phyloP scores from a whole-genome alignment of 2,888 invertebrate species.

The Galeopsomyia nigrocyanea region DNA sequence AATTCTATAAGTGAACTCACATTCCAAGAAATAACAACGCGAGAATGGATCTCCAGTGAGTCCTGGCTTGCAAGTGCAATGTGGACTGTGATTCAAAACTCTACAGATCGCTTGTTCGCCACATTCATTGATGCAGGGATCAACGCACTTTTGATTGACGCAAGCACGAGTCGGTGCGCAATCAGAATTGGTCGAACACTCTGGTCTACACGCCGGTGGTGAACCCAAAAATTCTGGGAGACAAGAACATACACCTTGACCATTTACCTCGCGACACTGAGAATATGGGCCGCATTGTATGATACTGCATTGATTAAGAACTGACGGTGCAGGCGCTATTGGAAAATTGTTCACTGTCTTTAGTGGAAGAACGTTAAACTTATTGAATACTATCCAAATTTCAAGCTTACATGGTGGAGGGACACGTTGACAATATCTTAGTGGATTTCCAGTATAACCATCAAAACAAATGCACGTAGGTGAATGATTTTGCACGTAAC shows the following conservation, averaged over 20 bases:
- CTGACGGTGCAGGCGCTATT: conserved; percentile 73
- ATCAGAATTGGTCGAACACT: conserved; percentile 87
- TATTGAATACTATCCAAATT: neutral
- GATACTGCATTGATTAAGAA: conserved; percentile 78
- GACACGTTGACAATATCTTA: conserved; percentile 71
- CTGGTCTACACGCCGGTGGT: conserved; percentile 84
- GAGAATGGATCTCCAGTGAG: conserved; percentile 84
- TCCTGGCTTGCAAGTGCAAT: conserved; percentile 73
- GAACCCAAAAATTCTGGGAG: conserved; percentile 81
- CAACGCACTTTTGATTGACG: conserved; percentile 81
- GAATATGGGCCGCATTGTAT: conserved; percentile 83
- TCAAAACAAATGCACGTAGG: conserved; percentile 69
- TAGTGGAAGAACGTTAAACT: neutral
- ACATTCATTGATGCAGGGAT: conserved; percentile 70
- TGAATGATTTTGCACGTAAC: conserved; percentile 69
- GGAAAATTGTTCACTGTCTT: conserved; percentile 1
- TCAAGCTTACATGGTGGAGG: conserved; percentile 76
- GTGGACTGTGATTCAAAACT: conserved; percentile 68
- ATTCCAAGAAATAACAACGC: conserved; percentile 73
- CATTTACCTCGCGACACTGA: conserved; percentile 82
- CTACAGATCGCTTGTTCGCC: conserved; percentile 69
- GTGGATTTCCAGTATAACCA: conserved; percentile 71
- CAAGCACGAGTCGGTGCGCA: conserved; percentile 85
- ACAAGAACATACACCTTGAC: conserved; percentile 86
- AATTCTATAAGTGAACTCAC: conserved; percentile 48